Evolutionary conservation across 2,113 vertebrate genomes (phyloP), one percentile per base, ranked within the genome.

Genomic region (Rallus limicola): DNA sequence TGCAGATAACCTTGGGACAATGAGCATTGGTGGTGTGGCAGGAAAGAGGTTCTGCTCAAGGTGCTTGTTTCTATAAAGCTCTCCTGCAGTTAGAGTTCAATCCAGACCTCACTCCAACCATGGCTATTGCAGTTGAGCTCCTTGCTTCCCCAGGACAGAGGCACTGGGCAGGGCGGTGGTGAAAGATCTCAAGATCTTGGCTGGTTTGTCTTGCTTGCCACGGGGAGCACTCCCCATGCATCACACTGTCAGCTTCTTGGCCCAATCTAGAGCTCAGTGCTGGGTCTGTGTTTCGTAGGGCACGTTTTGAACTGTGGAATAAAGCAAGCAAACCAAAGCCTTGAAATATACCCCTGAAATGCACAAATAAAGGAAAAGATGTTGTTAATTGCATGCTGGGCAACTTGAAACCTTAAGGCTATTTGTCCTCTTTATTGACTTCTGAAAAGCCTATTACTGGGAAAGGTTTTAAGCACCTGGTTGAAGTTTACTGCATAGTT

Each of bases 161-260:
- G 38, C 1, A 5, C 25, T 42, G 40, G 23, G 38, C 64, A 60
- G 28, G 31, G 9, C 1, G 1, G 40, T 53, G 31, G 28, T 72
- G 53, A 82, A 79, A 75, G 36, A 13, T 38, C 42, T 81, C 58
- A 46, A 60, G 44, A 9, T 23, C 15, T 16, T 82, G 81, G 7
- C 23, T 62, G 20, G 24, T 88, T 38, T n/a, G 33, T 24, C 33
- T 83, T 0, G 0, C 33, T 44, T 53, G 62, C 8, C 56, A 46
- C 5, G 28, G 11, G 28, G 52, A 82, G 3, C 23, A 9, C 16
- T 53, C 50, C 16, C 13, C 0, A 0, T 48, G 15, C 1, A 1
- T 69, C 38, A 23, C 29, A 18, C 36, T 71, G 10, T 23, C 70
- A 77, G 46, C 48, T 62, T 62, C 65, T 71, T n/a, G 53, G 69